These are phyloP conservation scores for Actinostola sp. DNA, from an alignment of 92 coral and sea anemone genomes.

Conservation along the genomic window DNA sequence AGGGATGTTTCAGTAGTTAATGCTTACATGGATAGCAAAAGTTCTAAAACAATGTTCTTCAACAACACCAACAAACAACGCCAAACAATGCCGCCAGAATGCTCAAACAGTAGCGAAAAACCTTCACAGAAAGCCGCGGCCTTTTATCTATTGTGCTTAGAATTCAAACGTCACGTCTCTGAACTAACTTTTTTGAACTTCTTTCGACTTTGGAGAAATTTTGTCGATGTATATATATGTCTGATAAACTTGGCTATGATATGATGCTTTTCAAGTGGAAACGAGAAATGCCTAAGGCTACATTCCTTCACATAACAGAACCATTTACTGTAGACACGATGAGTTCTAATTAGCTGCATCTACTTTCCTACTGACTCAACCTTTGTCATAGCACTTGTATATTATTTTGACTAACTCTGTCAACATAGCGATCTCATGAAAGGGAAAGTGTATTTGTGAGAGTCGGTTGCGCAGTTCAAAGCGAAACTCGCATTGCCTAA, in stretches of 20 bases:
- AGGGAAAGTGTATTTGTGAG: no score
- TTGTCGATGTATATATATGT: not conserved
- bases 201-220: not conserved
- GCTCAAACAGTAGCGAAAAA: not conserved
- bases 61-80: slow-evolving; percentile 9
- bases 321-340: not conserved
- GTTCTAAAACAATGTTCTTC: slow-evolving; percentile 1
- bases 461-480: no score
- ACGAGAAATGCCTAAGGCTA: slow-evolving; percentile 14
- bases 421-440: not conserved
- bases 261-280: slow-evolving; percentile 4
- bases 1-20: no score
- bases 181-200: not conserved
- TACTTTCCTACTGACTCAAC: not conserved
- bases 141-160: not conserved
- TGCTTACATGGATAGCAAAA: not conserved
- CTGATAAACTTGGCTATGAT: not conserved
- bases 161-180: not conserved
- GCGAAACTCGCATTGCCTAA: no score
- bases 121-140: not conserved
- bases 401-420: not conserved
- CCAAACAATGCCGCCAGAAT: slow-evolving; percentile 18
- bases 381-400: not conserved
- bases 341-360: not conserved
- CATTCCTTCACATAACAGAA: slow-evolving; percentile 26